Evolutionary conservation across 2,888 invertebrate species (phyloP), one percentile per base, ranked within the genome.

Genomic region (Gari tellinella): DNA sequence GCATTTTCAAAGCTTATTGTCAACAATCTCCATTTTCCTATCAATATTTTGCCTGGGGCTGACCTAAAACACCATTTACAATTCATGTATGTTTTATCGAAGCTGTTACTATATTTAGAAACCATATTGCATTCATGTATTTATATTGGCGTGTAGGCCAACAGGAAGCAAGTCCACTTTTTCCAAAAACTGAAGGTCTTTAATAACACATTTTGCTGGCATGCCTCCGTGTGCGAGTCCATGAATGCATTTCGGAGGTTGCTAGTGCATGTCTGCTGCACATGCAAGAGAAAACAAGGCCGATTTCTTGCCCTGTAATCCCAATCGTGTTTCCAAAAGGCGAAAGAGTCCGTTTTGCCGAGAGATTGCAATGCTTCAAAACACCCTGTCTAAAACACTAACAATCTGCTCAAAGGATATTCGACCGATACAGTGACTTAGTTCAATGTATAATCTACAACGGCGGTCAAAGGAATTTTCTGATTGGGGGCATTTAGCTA

Each of bases 61-160:
- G 10, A 31, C 31, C 5, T 31, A 31, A 31, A 31, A 31, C 31
- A 31, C 31, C 4, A 31, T 12, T 17, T 48, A 23, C 31, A 31
- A 4, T 4, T 12, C 48, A 14, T 5, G 48, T 46, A 19, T 23
- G 23, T 21, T 65, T 65, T 51, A 65, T 46, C 56, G 25, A 52
- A 19, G 26, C 17, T 72, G 72, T 40, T 65, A 41, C 72, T 72
- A 72, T 61, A 56, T 61, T 23, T 72, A 72, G 72, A 72, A 65
- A 63, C 64, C 52, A 57, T 49, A 65, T 72, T 31, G 72, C 61
- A 64, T 55, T 65, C 65, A 45, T 60, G 63, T 61, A 31, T 26
- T 14, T 51, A 57, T 52, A 52, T 72, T 65, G 65, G 48, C 60
- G 53, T 48, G 51, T 2, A 65, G 61, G 61, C 67, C 67, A 67